Base-by-base conservation (phyloP, 2,113 vertebrate species). In the Cygnus buccinator region DNA sequence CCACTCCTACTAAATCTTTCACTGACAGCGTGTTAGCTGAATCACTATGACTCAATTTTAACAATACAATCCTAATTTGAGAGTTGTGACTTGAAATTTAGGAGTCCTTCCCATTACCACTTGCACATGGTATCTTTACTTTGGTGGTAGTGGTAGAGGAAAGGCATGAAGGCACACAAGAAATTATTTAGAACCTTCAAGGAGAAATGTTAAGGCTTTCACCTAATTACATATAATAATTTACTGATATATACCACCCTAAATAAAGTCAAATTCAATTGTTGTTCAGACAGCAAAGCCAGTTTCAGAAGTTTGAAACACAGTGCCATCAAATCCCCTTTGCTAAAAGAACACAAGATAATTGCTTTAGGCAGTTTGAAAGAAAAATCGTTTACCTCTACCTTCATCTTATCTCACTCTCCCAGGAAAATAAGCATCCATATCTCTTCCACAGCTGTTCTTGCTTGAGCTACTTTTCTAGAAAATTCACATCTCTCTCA, bases 41-140 rank as follows among this genome's bases (percentile, higher is more conserved):
- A 92, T 92, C 59, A 75, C n/a, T n/a, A 13, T 75, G 57, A 90
- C 35, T 93, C 72, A 63, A 87, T 23, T 85, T 89, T 52, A 84
- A 71, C 16, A 75, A 26, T 21, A 25, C 17, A 71, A 66, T 35
- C 8, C 26, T 71, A 63, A 81, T 57, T 39, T 81, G 65, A 94
- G 41, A 83, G 48, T 11, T 89, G 25, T 33, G 58, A 44, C 48
- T 46, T 31, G 55, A 74, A 83, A 59, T 71, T 77, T 57, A 65
- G 33, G 19, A 89, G 23, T 71, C 46, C 37, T 94, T 83, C 87
- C 59, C 55, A 52, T 15, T 76, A 57, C 54, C 72, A 10, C 18
- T 72, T 76, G 35, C 11, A 78, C 16, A 33, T 17, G 9, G 21
- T 22, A 80, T 67, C 46, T 54, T 79, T 75, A 82, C 67, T 87